Base-by-base conservation (phyloP, 2,113 vertebrate species). In the Cinclus mexicanus region DNA sequence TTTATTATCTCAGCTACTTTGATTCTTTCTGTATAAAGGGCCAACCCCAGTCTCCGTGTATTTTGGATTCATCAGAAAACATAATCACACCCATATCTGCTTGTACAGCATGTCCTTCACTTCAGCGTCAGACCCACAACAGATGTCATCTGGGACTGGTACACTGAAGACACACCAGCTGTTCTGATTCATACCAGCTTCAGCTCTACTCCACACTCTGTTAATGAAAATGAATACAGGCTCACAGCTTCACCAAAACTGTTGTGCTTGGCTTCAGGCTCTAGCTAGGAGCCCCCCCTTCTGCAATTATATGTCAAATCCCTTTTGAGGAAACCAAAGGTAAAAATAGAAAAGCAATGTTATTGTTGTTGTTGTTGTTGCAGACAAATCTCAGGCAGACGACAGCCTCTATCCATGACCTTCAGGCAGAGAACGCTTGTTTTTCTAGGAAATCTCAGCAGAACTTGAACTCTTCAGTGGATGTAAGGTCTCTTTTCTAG, bases 371-470 rank as follows among this genome's bases (percentile, higher is more conserved):
- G 67, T 77, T 59, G 13, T 31, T 61, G 23, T 49, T 76, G 56
- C 49, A 88, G 83, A 80, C 29, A 85, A 79, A 92, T 60, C 60
- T 91, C 81, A 72, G 75, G 79, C n/a, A 71, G 44, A 60, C 56
- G 79, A 74, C 71, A 70, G 14, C 11, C 50, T 83, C 74, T 75
- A 61, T 79, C 57, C 52, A 3, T 55, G 56, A 78, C 52, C 82
- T 78, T 82, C 49, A 61, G 44, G 56, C 11, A 68, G 41, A 64
- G 47, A 41, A 74, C 57, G 5, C 85, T 60, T 35, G 13, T 15
- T 83, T 87, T 93, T 79, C 70, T 28, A 83, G 92, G 83, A 94
- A 92, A 93, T 64, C 20, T 57, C 14, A 70, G 59, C 21, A 88
- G 55, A n/a, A 44, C 61, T 94, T 75, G 47, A 87, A 86, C 65